A percentile compares a stretch with the other conserved stretches of the same genome.
These are phyloP conservation scores for Bujurquina vittata DNA, from an alignment of 2,113 vertebrate genomes.

Conservation along the genomic window DNA sequence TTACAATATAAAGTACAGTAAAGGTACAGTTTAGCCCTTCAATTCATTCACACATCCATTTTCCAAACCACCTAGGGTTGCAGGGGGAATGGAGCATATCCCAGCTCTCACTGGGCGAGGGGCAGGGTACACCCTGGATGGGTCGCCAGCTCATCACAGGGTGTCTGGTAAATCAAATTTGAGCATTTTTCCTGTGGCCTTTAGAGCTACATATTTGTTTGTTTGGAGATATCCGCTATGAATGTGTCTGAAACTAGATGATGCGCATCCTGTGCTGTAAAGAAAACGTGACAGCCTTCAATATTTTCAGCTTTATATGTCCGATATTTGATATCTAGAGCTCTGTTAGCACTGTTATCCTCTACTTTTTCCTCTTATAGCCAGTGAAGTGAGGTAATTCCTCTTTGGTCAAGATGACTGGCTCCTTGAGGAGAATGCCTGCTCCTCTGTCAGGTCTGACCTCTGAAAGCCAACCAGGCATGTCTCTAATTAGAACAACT, in stretches of 20 bases:
- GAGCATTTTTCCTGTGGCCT: not conserved
- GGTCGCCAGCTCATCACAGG: not conserved
- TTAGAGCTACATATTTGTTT: not conserved
- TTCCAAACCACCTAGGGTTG: not conserved
- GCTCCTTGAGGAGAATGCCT: conserved; percentile 25
- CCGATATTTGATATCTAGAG: conserved; percentile 32
- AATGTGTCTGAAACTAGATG: not conserved
- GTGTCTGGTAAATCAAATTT: not conserved
- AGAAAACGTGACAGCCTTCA: not conserved
- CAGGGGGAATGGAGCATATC: not conserved
- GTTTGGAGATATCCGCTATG: not conserved
- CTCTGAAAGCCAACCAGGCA: conserved; percentile 49
- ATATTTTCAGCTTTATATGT: conserved; percentile 26
- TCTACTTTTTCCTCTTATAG: conserved; percentile 24
- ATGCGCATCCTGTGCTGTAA: not conserved
- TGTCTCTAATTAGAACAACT: conserved; percentile 61
- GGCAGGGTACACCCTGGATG: not conserved
- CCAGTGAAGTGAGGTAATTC: conserved; percentile 53
- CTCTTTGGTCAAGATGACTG: conserved; percentile 34
- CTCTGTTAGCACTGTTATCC: conserved; percentile 11
- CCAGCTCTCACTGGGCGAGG: not conserved
- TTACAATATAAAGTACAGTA: not conserved
- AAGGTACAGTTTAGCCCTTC: not conserved
- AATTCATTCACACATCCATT: not conserved
- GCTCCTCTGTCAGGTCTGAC: conserved; percentile 45